Evolutionary conservation across 2,888 invertebrate genomes (phyloP).

Genomic region (Tachina fera): DNA sequence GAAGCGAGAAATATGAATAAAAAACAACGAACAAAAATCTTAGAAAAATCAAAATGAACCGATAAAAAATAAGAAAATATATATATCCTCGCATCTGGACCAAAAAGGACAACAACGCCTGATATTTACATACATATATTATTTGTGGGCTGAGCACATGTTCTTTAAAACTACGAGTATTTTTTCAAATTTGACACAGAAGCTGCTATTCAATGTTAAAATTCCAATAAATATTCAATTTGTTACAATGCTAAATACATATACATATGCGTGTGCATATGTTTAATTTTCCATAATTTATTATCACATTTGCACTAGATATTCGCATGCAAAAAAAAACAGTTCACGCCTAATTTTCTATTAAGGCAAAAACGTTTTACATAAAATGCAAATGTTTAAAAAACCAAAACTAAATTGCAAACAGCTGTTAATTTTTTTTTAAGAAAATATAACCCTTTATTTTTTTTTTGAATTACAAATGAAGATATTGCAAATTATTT

Average conservation of each 20-base stretch:
- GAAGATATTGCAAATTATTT: constrained; percentile 21
- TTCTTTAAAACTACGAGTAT: background rate
- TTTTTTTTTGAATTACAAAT: background rate
- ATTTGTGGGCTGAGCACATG: no score
- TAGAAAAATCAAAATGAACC: no score
- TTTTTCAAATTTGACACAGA: background rate
- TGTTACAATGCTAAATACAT: constrained; percentile 8
- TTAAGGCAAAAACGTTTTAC: constrained; percentile 34
- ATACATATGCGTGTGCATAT: constrained; percentile 4
- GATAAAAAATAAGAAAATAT: no score
- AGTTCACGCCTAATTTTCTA: constrained; percentile 59
- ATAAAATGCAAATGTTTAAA: constrained; percentile 57
- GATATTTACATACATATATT: no score
- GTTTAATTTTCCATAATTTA: constrained; percentile 35
- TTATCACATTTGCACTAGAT: constrained; percentile 10
- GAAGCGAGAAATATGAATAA: background rate
- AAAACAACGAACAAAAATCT: no score
- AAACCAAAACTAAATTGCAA: background rate
- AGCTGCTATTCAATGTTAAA: background rate
- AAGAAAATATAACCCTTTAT: constrained; percentile 50
- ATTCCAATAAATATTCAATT: background rate
- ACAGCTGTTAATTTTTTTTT: constrained; percentile 42
- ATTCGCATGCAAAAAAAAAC: background rate
- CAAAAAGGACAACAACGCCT: no score
- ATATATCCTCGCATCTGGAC: no score